Base-by-base conservation (phyloP, 2,113 vertebrate genomes). In the Dipodomys merriami region DNA sequence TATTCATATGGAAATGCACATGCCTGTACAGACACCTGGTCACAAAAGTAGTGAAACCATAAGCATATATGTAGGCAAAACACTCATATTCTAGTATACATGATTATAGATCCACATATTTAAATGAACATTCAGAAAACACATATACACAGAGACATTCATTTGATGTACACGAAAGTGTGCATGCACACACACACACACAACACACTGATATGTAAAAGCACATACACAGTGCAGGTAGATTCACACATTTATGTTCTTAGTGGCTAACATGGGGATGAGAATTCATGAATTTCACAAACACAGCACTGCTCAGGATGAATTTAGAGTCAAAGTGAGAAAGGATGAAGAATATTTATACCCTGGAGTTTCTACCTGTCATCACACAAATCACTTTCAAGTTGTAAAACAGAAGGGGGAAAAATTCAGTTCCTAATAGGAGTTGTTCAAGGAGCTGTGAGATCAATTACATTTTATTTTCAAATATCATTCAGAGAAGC, bases 381-480 rank as follows among this genome's bases (percentile, higher is more conserved):
- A 93, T 96, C 68, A n/a, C 44, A 90, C 90, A 88, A 91, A 95
- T 86, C 64, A 86, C 65, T 96, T 93, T 91, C 57, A 88, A 95
- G 86, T 91, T 72, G 46, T 96, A 95, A 90, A 91, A 97, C 76
- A 95, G 83, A 83, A 60, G 46, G 27, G 46, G 1, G 4, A 39
- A 53, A 78, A 86, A 93, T 96, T 39, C 87, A 94, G 88, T 96
- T 96, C 2, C 11, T 96, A 46, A 93, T 97, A 80, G 79, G 46
- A 76, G 74, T 97, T 83, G 57, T 35, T 95, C 80, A 96, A 84
- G 96, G 93, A 97, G 73, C 90, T 96, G 94, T 93, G 96, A 97
- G 94, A 95, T 97, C 95, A 94, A 93, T 90, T 96, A 94, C 90
- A 88, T 94, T 97, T 96, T 95, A 97, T 97, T 97, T 96, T 91